Conservation (phyloP, 2,888 invertebrate genomes). For the Biston betularia region DNA sequence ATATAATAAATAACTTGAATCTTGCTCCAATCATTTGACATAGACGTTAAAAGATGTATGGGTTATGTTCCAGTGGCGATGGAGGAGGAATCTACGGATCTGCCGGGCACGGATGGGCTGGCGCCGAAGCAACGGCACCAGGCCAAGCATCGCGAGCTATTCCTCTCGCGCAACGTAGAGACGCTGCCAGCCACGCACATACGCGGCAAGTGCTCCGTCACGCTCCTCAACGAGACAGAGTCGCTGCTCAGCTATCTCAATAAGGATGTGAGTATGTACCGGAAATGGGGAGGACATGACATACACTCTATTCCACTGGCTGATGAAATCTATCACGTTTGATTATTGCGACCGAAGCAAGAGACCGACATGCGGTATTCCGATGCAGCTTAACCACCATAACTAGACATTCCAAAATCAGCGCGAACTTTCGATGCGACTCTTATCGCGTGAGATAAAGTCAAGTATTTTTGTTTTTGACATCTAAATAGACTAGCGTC, state of each 20-base stretch:
- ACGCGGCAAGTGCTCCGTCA: constrained; percentile 99
- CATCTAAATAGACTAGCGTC: no score
- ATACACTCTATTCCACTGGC: background rate
- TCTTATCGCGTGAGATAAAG: no score
- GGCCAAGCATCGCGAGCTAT: constrained; percentile 98
- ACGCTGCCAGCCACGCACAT: constrained; percentile 99
- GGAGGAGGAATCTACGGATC: constrained; percentile 88
- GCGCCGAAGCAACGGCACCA: constrained; percentile 96
- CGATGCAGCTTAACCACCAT: background rate
- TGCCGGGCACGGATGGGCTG: constrained; percentile 88
- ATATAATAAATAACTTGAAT: no score
- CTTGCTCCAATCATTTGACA: background rate
- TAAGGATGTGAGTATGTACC: constrained; percentile 93
- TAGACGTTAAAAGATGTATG: background rate
- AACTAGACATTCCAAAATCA: no score
- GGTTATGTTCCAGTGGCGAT: constrained; percentile 86
- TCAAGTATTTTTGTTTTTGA: background rate
- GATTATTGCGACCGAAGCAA: background rate
- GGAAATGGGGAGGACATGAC: constrained; percentile 38
- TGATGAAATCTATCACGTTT: background rate
- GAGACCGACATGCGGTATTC: background rate
- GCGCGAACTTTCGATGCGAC: no score
- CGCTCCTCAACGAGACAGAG: constrained; percentile 99
- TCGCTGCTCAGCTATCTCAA: constrained; percentile 97
- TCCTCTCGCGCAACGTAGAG: constrained; percentile 98